Conservation (phyloP, 2,797 vertebrate species). For the Vespertilio murinus region DNA sequence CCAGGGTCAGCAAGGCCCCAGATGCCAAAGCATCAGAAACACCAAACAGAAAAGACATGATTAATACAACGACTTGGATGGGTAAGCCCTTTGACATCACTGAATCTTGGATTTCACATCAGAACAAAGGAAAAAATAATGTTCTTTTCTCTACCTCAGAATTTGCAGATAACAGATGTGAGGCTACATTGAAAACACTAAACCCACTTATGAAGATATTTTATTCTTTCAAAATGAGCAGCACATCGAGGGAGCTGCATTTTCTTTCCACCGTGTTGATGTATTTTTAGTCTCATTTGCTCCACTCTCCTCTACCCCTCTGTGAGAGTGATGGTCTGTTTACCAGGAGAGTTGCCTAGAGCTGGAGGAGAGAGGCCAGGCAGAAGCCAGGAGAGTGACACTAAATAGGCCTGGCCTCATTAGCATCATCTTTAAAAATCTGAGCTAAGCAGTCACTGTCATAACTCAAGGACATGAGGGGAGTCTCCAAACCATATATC, state of each 20-base stretch:
- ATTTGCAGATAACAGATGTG: neutral
- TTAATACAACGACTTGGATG: neutral
- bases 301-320: neutral
- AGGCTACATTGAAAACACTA: neutral
- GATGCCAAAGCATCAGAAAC: neutral
- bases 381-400: neutral
- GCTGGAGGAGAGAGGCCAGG: neutral
- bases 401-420: neutral
- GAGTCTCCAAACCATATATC: neutral
- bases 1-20: neutral
- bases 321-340: neutral
- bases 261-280: neutral
- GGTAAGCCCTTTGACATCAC: neutral
- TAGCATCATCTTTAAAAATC: neutral
- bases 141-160: neutral
- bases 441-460: neutral
- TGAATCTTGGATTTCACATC: neutral
- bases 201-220: neutral
- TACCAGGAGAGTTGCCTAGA: neutral
- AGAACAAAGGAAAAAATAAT: neutral
- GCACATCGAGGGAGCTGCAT: neutral
- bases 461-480: neutral
- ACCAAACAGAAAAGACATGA: neutral
- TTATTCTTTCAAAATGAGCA: neutral
- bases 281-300: neutral